A percentile compares a stretch with the other conserved stretches of the same genome.
Conservation (phyloP, 2,888 invertebrate genomes). For the Lamellibrachia columna region DNA sequence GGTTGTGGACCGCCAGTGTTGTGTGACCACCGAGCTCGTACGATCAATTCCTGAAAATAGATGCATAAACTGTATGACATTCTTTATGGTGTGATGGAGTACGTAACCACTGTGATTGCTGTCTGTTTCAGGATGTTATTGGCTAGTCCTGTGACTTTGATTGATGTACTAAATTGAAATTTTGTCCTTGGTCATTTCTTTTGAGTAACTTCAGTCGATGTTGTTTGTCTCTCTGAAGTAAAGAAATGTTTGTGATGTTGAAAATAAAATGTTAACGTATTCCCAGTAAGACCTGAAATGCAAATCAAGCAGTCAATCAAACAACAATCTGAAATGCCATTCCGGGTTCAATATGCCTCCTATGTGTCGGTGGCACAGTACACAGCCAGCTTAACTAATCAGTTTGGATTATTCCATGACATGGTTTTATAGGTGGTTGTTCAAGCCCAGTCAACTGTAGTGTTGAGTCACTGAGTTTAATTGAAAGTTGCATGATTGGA, state of each 20-base stretch:
- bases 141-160: background rate
- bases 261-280: background rate
- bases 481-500: background rate
- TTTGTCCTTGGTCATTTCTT: too few species aligned
- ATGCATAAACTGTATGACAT: background rate
- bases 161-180: background rate
- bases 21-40: background rate
- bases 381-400: background rate
- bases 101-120: background rate
- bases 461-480: background rate
- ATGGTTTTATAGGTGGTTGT: background rate
- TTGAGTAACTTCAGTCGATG: too few species aligned
- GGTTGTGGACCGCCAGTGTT: background rate
- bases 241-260: background rate
- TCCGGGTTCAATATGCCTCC: background rate
- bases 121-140: background rate
- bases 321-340: background rate
- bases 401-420: background rate
- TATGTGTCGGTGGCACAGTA: background rate
- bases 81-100: background rate
- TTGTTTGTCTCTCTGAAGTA: background rate
- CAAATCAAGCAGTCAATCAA: background rate
- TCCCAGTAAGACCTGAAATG: background rate
- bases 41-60: background rate
- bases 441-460: background rate